These are phyloP conservation scores for Drosophila ambigua DNA, from an alignment of 1,140 invertebrate species.

Conservation along the genomic window DNA sequence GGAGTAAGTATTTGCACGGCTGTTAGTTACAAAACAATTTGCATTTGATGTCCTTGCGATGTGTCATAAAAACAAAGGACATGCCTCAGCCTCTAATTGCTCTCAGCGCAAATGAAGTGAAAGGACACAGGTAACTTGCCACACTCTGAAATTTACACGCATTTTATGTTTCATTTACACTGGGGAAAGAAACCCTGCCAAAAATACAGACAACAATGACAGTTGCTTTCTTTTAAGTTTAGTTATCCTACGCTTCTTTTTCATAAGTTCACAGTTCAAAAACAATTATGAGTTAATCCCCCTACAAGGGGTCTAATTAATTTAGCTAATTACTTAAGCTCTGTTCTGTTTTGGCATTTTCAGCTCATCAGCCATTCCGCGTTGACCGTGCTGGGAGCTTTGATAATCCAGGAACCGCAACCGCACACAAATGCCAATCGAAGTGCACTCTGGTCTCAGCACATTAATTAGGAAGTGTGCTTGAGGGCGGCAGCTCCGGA, in stretches of 20 bases:
- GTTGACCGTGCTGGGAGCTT: background rate
- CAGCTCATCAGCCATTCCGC: background rate
- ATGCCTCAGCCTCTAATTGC: conserved; percentile 34
- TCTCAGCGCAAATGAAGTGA: conserved; percentile 15
- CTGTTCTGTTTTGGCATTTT: too few species aligned
- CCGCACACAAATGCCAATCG: conserved; percentile 15
- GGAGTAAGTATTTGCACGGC: conserved; percentile 25
- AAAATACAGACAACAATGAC: too few species aligned
- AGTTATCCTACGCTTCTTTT: too few species aligned
- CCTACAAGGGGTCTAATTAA: too few species aligned
- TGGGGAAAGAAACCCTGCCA: too few species aligned
- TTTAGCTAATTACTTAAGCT: too few species aligned
- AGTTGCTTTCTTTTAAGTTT: too few species aligned
- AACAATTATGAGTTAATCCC: too few species aligned
- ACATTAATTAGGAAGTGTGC: conserved; percentile 59
- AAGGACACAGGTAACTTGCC: conserved; percentile 14
- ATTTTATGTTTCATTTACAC: too few species aligned
- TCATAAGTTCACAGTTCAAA: too few species aligned
- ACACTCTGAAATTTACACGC: too few species aligned
- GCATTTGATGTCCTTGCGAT: conserved; percentile 40
- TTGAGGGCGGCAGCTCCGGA: background rate
- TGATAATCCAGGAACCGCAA: background rate
- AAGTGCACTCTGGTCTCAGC: conserved; percentile 18
- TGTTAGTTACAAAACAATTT: conserved; percentile 30
- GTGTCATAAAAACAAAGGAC: conserved; percentile 17